A percentile compares a stretch with the other conserved stretches of the same genome.
Evolutionary conservation across 2,888 invertebrate genomes (phyloP).

Genomic region (Heterodera filipjevi): DNA sequence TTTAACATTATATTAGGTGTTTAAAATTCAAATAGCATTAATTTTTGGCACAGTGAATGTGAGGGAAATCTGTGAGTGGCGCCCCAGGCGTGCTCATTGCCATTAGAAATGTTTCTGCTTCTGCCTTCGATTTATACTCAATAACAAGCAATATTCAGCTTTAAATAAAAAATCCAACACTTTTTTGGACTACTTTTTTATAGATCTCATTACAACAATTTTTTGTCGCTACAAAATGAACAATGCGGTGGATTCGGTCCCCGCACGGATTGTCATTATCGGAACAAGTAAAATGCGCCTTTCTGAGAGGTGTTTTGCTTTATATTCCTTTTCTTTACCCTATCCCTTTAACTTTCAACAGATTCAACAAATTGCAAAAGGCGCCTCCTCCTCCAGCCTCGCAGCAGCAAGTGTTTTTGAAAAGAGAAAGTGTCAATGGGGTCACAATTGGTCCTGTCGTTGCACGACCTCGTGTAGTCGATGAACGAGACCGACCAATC

Average conservation of each 20-base stretch:
- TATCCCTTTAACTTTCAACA: not conserved
- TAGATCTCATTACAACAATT: not conserved
- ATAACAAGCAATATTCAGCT: too few species aligned
- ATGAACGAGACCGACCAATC: conserved; percentile 7
- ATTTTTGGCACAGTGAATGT: too few species aligned
- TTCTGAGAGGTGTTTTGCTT: conserved; percentile 20
- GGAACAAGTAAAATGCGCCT: conserved; percentile 26
- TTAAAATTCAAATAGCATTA: too few species aligned
- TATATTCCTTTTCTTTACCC: not conserved
- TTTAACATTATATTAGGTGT: too few species aligned
- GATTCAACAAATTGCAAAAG: conserved; percentile 25
- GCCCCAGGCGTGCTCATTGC: too few species aligned
- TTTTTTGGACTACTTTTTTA: not conserved
- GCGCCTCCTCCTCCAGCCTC: not conserved
- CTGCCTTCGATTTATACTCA: too few species aligned
- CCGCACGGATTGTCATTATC: conserved; percentile 24
- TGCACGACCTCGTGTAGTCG: not conserved
- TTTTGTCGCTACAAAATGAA: not conserved
- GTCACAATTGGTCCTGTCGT: not conserved
- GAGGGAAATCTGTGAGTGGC: too few species aligned
- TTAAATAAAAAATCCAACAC: not conserved
- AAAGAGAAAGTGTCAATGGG: not conserved
- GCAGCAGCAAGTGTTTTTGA: conserved; percentile 15
- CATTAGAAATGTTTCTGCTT: too few species aligned
- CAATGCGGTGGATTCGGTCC: conserved; percentile 19